These are phyloP conservation scores for Lucilia sericata DNA, from an alignment of 1,140 invertebrate species.

Conservation along the genomic window DNA sequence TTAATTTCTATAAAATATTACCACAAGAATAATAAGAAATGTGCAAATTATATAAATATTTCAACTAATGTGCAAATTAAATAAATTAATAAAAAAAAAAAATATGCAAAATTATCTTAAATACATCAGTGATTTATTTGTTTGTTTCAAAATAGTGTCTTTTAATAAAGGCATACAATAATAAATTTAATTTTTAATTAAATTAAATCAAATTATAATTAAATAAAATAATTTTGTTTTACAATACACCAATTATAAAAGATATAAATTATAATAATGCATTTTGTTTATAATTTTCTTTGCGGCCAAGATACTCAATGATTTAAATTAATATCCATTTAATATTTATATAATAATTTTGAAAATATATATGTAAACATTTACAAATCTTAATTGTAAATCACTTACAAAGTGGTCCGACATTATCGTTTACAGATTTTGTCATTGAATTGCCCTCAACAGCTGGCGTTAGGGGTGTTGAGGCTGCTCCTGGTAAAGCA, in stretches of 20 bases:
- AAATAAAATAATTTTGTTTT: neutral
- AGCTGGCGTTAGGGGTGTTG: neutral
- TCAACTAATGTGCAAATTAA: neutral
- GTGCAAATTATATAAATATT: no score
- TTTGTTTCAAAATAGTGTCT: conserved; percentile 7
- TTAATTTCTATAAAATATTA: no score
- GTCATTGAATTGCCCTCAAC: conserved; percentile 1
- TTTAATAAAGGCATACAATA: conserved; percentile 26
- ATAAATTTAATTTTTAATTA: neutral
- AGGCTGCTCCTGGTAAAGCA: neutral
- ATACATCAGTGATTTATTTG: neutral
- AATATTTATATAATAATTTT: neutral
- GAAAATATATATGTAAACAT: neutral
- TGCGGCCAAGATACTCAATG: neutral
- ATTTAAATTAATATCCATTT: neutral
- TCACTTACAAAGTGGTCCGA: conserved; percentile 29
- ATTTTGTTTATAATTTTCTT: neutral
- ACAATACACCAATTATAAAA: neutral
- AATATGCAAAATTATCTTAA: neutral
- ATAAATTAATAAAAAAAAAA: neutral
- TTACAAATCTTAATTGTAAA: conserved; percentile 11
- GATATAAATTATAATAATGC: neutral
- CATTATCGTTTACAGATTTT: neutral
- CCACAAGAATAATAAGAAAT: no score
- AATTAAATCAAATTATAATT: neutral